Conservation (phyloP, 1,140 invertebrate species). For the Sipha flava region DNA sequence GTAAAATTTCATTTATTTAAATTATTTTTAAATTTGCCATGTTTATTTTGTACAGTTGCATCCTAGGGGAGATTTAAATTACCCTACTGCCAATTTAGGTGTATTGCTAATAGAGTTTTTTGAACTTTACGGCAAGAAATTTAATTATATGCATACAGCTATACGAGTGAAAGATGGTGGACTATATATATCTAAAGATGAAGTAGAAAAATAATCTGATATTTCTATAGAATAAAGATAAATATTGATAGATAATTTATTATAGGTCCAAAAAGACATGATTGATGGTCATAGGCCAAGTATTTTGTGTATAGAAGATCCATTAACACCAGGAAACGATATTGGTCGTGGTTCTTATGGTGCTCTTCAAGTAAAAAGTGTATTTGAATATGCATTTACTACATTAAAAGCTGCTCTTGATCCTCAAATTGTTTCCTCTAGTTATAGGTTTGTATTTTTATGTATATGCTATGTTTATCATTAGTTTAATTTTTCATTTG, state of each 20-base stretch:
- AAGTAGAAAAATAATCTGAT: slow-evolving; percentile 48
- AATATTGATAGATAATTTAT: not conserved
- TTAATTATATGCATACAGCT: slow-evolving; percentile 92
- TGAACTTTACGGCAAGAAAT: slow-evolving; percentile 91
- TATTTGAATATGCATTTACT: slow-evolving; percentile 91
- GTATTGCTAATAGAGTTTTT: slow-evolving; percentile 95
- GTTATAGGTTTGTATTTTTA: slow-evolving; percentile 46
- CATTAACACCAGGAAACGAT: slow-evolving; percentile 87
- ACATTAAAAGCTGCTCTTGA: slow-evolving; percentile 72
- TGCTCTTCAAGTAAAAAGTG: slow-evolving; percentile 70
- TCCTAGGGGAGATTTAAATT: slow-evolving; percentile 56
- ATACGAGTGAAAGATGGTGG: slow-evolving; percentile 92
- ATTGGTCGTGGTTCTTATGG: slow-evolving; percentile 96
- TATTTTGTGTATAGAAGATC: slow-evolving; percentile 94
- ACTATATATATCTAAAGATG: slow-evolving; percentile 88
- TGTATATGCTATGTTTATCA: slow-evolving; percentile 8
- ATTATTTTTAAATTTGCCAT: not conserved
- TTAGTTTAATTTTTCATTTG: slow-evolving; percentile 11
- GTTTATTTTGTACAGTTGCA: slow-evolving; percentile 52
- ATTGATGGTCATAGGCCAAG: slow-evolving; percentile 86
- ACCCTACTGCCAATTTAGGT: slow-evolving; percentile 69
- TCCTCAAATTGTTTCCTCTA: slow-evolving; percentile 51
- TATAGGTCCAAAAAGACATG: slow-evolving; percentile 75
- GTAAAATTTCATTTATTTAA: slow-evolving; percentile 42
- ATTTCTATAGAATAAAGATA: not conserved